These are phyloP conservation scores for Euwallacea fornicatus DNA, from an alignment of 1,140 invertebrate species.

Conservation along the genomic window DNA sequence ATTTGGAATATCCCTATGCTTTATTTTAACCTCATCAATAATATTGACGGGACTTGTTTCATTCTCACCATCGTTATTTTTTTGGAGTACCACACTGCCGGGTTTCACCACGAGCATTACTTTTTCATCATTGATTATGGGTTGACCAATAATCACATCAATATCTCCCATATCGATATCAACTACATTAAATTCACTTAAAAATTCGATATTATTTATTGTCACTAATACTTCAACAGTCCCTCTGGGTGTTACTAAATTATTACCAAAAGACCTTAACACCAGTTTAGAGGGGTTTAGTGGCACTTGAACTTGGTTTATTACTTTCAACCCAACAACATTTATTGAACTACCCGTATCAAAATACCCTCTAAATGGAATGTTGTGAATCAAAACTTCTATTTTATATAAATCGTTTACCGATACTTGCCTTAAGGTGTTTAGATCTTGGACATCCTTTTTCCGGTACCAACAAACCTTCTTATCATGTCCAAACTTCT, in stretches of 20 bases:
- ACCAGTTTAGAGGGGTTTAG: constrained; percentile 14
- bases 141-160: constrained; percentile 6
- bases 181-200: background rate
- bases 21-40: background rate
- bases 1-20: background rate
- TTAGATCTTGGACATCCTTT: no score
- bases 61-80: background rate
- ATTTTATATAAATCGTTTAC: constrained; percentile 30
- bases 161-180: constrained; percentile 5
- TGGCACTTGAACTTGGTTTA: background rate
- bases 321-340: background rate
- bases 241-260: background rate
- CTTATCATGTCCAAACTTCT: no score
- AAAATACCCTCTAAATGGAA: constrained; percentile 24
- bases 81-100: background rate
- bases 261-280: constrained; percentile 14
- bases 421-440: no score
- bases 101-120: constrained; percentile 6
- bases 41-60: background rate
- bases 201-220: constrained; percentile 4
- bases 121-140: constrained; percentile 9
- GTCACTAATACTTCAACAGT: background rate
- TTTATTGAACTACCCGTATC: constrained; percentile 16
- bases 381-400: constrained; percentile 17
- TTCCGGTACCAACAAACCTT: no score